Conservation (phyloP, 2,888 invertebrate genomes). For the Synanthedon andrenaeformis region DNA sequence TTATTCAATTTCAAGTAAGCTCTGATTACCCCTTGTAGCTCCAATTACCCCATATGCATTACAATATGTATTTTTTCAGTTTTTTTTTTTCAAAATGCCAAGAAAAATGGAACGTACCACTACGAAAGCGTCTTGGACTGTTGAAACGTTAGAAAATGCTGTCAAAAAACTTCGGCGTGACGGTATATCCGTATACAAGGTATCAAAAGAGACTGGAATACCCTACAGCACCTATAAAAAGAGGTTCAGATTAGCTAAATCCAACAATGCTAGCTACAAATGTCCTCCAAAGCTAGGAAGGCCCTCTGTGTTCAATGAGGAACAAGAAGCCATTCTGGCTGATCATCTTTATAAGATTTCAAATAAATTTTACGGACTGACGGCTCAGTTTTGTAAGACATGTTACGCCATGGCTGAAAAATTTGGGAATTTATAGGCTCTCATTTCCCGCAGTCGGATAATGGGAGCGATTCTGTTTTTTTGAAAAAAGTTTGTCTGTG, state of each 20-base stretch:
- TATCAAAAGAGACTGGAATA: constrained; percentile 8
- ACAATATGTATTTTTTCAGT: constrained; percentile 3
- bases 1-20: constrained; percentile 6
- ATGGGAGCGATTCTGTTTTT: constrained; percentile 8
- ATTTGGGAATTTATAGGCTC: constrained; percentile 6
- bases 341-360: too few relatives aligned
- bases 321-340: too few relatives aligned
- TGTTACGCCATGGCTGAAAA: too few relatives aligned
- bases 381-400: too few relatives aligned
- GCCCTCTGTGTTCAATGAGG: too few relatives aligned
- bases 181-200: constrained; percentile 8
- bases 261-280: too few relatives aligned
- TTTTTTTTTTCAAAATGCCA: constrained; percentile 7
- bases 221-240: constrained; percentile 4
- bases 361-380: too few relatives aligned
- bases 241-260: constrained; percentile 10
- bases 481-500: constrained; percentile 2
- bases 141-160: constrained; percentile 9
- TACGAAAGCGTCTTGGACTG: constrained; percentile 8
- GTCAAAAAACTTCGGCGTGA: constrained; percentile 5
- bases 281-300: too few relatives aligned
- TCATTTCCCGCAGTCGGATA: constrained; percentile 5
- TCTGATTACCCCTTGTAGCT: constrained; percentile 8
- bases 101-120: constrained; percentile 8
- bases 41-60: constrained; percentile 1